These are phyloP conservation scores for Apodemus sylvaticus DNA, from an alignment of 2,113 vertebrate genomes.

Conservation along the genomic window DNA sequence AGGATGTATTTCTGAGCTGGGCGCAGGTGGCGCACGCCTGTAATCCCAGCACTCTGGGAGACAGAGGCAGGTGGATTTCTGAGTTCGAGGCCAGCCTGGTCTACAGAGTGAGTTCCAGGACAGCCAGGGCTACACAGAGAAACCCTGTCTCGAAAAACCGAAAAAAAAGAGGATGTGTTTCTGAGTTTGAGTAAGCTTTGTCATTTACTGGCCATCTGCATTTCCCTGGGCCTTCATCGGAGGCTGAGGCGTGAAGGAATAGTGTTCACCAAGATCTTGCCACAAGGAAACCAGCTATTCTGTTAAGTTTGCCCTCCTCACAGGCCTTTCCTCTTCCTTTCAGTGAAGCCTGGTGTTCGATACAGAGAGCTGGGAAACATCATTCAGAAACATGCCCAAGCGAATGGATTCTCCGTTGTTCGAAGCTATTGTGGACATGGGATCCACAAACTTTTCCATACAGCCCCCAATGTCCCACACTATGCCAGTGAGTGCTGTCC, in stretches of 20 bases:
- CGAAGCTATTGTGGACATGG: slow-evolving; percentile 99
- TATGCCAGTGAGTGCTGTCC: slow-evolving; percentile 91
- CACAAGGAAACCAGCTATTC: neutral
- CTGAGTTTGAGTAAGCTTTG: neutral
- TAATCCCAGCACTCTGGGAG: too few relatives aligned
- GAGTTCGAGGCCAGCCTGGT: too few relatives aligned
- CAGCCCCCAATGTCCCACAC: slow-evolving; percentile 96
- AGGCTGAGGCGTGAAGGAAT: neutral
- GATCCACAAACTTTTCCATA: slow-evolving; percentile 99
- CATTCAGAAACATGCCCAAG: slow-evolving; percentile 99
- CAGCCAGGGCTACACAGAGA: too few relatives aligned
- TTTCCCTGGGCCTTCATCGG: neutral
- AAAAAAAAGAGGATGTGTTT: neutral
- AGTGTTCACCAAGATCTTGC: neutral
- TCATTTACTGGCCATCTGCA: neutral
- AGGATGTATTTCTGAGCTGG: neutral
- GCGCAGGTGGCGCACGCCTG: too few relatives aligned
- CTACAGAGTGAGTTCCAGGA: too few relatives aligned
- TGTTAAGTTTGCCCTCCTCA: neutral
- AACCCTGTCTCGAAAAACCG: too few relatives aligned
- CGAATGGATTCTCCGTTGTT: slow-evolving; percentile 97
- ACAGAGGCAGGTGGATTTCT: too few relatives aligned
- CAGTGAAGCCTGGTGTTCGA: slow-evolving; percentile 97
- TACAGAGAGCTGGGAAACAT: slow-evolving; percentile 98
- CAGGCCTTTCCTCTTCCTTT: slow-evolving; percentile 62